Conservation (phyloP, 2,113 vertebrate genomes). For the Grammomys dolichurus region DNA sequence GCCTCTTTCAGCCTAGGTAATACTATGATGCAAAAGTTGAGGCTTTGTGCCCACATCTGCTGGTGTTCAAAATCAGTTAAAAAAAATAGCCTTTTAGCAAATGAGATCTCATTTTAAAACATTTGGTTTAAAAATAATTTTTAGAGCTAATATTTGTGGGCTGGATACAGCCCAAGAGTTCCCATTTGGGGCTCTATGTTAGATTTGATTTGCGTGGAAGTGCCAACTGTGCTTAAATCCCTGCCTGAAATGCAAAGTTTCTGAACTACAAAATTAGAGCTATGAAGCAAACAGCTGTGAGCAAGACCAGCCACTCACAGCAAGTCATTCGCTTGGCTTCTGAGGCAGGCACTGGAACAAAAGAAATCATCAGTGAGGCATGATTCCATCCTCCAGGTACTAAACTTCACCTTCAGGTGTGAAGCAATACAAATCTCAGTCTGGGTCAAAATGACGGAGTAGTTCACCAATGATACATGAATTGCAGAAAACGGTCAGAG, state of each 20-base stretch:
- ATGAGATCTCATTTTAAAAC: constrained; percentile 39
- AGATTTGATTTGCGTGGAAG: constrained; percentile 40
- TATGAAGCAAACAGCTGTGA: neutral
- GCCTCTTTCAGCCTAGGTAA: neutral
- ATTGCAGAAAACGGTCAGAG: neutral
- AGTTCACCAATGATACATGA: neutral
- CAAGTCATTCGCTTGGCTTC: neutral
- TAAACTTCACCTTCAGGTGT: neutral
- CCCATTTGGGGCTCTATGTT: neutral
- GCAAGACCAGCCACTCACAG: neutral
- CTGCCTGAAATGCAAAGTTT: constrained; percentile 49
- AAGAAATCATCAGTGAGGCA: neutral
- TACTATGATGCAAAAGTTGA: constrained; percentile 5
- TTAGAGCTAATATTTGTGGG: neutral
- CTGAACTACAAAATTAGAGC: constrained; percentile 62
- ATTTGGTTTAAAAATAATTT: neutral
- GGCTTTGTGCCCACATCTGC: neutral
- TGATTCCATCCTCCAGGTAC: neutral
- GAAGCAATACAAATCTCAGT: neutral
- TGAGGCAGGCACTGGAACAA: neutral
- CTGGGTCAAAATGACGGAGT: neutral
- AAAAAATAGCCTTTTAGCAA: neutral
- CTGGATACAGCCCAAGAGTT: neutral
- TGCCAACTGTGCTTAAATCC: constrained; percentile 1
- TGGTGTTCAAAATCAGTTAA: constrained; percentile 44